Conservation (phyloP, 2,888 invertebrate species). For the Clostera curtula region DNA sequence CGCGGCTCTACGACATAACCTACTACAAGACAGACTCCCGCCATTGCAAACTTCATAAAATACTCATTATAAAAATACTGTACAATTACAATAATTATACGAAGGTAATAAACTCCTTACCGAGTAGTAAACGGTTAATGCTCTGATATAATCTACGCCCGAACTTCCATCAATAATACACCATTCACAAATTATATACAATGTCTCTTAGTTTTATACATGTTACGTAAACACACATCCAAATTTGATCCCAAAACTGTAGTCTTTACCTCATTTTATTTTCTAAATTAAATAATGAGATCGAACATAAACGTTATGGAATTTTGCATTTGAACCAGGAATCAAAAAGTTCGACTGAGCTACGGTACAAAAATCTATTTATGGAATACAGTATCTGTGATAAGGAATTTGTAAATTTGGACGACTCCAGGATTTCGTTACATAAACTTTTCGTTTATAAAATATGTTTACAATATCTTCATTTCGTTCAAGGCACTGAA, state of each 20-base stretch:
- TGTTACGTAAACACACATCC: constrained; percentile 71
- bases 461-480: constrained; percentile 54
- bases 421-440: constrained; percentile 38
- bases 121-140: constrained; percentile 55
- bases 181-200: constrained; percentile 71
- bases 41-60: constrained; percentile 51
- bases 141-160: constrained; percentile 49
- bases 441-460: constrained; percentile 43
- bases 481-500: constrained; percentile 67
- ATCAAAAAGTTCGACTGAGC: constrained; percentile 16
- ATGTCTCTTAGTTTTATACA: constrained; percentile 62
- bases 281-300: constrained; percentile 75
- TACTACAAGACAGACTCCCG: constrained; percentile 28
- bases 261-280: constrained; percentile 73
- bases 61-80: constrained; percentile 73
- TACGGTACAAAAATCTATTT: constrained; percentile 23
- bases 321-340: constrained; percentile 50
- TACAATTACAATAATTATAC: constrained; percentile 69
- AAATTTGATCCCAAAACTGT: constrained; percentile 74
- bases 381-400: constrained; percentile 26
- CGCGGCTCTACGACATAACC: constrained; percentile 16
- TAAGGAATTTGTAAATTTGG: constrained; percentile 36
- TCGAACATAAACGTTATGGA: constrained; percentile 68
- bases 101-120: constrained; percentile 65
- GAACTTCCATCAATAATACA: constrained; percentile 54